Evolutionary conservation across 2,113 vertebrate species (phyloP).

Genomic region (Motacilla alba): DNA sequence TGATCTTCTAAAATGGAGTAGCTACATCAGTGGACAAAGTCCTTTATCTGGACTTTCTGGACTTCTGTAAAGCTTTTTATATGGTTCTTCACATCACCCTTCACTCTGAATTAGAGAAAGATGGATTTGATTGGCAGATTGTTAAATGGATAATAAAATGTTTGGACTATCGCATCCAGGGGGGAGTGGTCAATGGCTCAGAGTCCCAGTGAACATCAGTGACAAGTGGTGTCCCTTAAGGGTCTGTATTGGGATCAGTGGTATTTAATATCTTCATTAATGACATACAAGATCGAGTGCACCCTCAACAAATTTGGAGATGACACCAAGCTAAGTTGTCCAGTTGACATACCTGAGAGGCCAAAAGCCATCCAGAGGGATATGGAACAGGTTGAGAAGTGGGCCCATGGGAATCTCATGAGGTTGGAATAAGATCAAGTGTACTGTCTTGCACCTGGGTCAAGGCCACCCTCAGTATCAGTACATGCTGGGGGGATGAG

Average conservation of each 20-base stretch:
- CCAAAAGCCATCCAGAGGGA: accelerated
- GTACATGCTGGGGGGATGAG: not conserved
- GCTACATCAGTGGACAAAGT: not conserved
- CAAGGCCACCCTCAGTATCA: too few species aligned
- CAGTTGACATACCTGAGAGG: not conserved
- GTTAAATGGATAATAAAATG: not conserved
- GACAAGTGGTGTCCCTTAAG: not conserved
- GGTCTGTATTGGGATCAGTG: not conserved
- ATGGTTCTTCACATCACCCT: not conserved
- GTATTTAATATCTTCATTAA: not conserved
- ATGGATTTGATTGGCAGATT: not conserved
- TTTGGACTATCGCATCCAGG: accelerated
- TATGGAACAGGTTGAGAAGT: not conserved
- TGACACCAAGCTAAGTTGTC: not conserved
- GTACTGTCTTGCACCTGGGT: not conserved
- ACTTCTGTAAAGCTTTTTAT: not conserved
- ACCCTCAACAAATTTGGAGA: not conserved
- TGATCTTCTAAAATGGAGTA: accelerated
- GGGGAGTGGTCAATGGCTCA: not conserved
- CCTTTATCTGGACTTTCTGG: not conserved
- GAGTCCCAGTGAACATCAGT: not conserved
- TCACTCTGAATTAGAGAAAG: not conserved
- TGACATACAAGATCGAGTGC: accelerated
- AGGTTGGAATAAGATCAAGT: not conserved
- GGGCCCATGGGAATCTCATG: too few species aligned